Evolutionary conservation across 2,888 invertebrate species (phyloP).

Genomic region (Muschampia plurimacula): DNA sequence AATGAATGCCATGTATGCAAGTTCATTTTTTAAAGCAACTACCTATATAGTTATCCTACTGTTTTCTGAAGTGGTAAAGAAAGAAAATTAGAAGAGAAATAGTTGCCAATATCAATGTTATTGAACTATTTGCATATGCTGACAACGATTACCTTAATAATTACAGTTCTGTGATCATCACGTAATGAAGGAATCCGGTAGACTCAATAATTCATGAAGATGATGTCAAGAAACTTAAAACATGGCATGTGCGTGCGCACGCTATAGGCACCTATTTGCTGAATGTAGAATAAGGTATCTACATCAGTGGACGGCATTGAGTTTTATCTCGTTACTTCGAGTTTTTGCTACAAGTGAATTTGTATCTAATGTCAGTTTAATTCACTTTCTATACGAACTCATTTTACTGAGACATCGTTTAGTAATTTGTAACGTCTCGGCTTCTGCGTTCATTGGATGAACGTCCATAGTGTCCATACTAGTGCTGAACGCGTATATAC

Average conservation of each 20-base stretch:
- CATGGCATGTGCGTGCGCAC: slow-evolving; percentile 15
- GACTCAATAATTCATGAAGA: slow-evolving; percentile 32
- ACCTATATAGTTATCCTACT: too few relatives aligned
- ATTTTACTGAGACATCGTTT: background rate
- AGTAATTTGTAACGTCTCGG: background rate
- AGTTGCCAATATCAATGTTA: slow-evolving; percentile 9
- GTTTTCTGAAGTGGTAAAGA: background rate
- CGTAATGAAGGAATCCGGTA: slow-evolving; percentile 36
- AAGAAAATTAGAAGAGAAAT: background rate
- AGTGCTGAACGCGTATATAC: too few relatives aligned
- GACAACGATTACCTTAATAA: background rate
- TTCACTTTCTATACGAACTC: slow-evolving; percentile 7
- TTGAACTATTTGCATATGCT: slow-evolving; percentile 27
- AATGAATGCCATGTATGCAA: too few relatives aligned
- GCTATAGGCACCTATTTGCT: background rate
- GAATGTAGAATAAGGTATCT: background rate
- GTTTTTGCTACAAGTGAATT: slow-evolving; percentile 6
- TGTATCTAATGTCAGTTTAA: slow-evolving; percentile 14
- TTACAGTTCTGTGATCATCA: slow-evolving; percentile 19
- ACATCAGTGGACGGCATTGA: slow-evolving; percentile 12
- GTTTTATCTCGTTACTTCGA: slow-evolving; percentile 19
- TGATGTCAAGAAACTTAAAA: slow-evolving; percentile 24
- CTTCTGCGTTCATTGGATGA: too few relatives aligned
- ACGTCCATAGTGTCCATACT: too few relatives aligned
- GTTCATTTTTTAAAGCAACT: too few relatives aligned